Conservation (phyloP, 2,113 vertebrate genomes). For the Anoura caudifer region DNA sequence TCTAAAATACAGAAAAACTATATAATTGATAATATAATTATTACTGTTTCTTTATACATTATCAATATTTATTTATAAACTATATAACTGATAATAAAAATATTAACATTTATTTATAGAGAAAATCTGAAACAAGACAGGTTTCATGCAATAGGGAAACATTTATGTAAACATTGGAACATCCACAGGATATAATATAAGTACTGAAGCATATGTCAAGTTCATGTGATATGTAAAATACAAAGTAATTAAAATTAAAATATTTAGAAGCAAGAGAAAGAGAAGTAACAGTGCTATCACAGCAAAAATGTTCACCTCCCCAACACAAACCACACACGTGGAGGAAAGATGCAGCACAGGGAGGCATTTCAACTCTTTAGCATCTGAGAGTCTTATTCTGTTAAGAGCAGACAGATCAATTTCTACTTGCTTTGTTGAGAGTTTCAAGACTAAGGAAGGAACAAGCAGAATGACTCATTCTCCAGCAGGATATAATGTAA, state of each 20-base stretch:
- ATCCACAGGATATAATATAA: background rate
- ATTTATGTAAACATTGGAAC: background rate
- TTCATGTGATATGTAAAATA: background rate
- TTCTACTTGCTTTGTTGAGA: constrained; percentile 14
- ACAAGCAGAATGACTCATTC: background rate
- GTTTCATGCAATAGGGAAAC: background rate
- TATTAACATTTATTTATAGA: background rate
- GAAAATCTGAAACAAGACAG: background rate
- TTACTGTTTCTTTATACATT: background rate
- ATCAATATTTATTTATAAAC: background rate
- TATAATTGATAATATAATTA: background rate
- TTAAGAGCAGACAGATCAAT: background rate
- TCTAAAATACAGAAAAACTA: background rate
- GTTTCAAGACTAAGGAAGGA: background rate
- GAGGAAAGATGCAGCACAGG: background rate
- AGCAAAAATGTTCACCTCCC: background rate
- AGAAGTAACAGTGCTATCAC: background rate
- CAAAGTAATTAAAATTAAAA: background rate
- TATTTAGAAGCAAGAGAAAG: background rate
- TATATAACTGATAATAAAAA: background rate
- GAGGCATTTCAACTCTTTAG: background rate
- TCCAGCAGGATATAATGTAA: background rate
- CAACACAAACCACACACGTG: background rate
- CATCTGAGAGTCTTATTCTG: background rate
- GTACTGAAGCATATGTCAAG: background rate